These are phyloP conservation scores for Tanypteryx hageni DNA, from an alignment of 2,888 invertebrate genomes.

Conservation along the genomic window DNA sequence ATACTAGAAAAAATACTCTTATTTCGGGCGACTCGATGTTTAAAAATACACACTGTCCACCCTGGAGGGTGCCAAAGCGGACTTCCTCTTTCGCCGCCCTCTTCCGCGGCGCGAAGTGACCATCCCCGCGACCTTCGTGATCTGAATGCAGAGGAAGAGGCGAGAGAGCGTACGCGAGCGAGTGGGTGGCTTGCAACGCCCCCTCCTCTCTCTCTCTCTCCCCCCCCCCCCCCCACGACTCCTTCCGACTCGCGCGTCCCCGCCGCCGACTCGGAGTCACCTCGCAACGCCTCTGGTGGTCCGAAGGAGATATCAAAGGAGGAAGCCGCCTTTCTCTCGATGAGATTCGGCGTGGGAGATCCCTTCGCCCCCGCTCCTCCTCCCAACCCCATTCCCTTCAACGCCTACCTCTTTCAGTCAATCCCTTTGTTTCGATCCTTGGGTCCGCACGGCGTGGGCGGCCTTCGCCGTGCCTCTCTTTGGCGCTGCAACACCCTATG, in stretches of 20 bases:
- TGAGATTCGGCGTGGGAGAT: no score
- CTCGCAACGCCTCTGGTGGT: constrained; percentile 25
- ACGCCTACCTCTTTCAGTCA: neutral
- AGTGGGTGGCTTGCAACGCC: neutral
- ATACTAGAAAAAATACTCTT: constrained; percentile 20
- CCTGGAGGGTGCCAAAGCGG: neutral
- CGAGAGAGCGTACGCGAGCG: neutral
- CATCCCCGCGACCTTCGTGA: constrained; percentile 26
- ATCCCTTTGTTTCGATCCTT: neutral
- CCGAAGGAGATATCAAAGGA: constrained; percentile 27
- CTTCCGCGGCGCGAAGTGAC: neutral
- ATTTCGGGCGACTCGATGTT: constrained; percentile 23
- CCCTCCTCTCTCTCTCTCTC: no score
- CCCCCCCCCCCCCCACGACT: neutral
- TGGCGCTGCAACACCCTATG: neutral
- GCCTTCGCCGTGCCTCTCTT: neutral
- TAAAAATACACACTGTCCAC: constrained; percentile 44
- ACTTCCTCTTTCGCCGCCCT: neutral
- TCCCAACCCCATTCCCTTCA: neutral
- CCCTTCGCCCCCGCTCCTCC: neutral
- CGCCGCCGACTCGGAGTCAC: neutral
- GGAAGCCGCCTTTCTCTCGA: neutral
- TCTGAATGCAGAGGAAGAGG: neutral
- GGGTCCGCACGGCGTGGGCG: neutral
- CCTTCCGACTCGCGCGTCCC: neutral